Conservation (phyloP, 2,113 vertebrate genomes). For the Columba livia region DNA sequence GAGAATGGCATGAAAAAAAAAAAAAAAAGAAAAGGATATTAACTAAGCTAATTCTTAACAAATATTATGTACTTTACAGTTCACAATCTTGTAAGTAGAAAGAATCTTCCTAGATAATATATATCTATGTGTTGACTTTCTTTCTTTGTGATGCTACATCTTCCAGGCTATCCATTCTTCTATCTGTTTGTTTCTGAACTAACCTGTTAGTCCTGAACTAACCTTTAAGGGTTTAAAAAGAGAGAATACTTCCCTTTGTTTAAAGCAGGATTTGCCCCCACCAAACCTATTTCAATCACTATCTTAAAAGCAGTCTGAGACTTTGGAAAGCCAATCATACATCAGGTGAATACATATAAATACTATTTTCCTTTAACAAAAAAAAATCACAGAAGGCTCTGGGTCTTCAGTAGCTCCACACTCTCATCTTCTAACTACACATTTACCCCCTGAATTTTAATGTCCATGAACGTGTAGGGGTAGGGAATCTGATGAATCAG, state of each 20-base stretch:
- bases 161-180: not conserved
- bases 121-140: not conserved
- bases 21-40: not conserved
- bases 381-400: not conserved
- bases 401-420: not conserved
- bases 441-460: not conserved
- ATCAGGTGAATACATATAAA: not conserved
- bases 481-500: not conserved
- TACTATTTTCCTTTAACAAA: not conserved
- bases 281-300: not conserved
- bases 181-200: not conserved
- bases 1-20: fast-evolving
- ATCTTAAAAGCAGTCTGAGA: not conserved
- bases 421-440: not conserved
- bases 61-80: not conserved
- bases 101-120: not conserved
- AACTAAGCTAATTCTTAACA: not conserved
- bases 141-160: not conserved
- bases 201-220: not conserved
- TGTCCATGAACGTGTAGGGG: fast-evolving
- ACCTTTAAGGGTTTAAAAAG: not conserved
- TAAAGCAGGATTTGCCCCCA: too few species aligned
- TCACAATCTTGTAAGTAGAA: not conserved
- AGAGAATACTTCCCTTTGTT: not conserved
- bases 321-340: not conserved